Percentiles rank a stretch among this genome's conserved stretches.
phyloP scores from a whole-genome alignment of 2,797 vertebrate genomes.

The Lutra lutra region DNA sequence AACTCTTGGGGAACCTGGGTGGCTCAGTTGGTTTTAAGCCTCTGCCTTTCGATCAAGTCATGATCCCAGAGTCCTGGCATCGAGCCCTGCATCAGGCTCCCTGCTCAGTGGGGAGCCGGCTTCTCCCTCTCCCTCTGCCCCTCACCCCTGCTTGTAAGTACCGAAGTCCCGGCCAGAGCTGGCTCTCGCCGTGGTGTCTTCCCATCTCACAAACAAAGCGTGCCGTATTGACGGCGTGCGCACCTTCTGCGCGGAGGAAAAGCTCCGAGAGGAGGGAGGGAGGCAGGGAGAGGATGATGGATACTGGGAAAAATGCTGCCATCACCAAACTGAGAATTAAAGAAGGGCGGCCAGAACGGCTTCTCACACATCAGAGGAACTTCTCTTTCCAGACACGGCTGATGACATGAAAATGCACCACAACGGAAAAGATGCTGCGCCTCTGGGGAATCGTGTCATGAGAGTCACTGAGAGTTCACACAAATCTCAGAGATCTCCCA shows the following conservation, averaged over 20 bases:
- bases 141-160: not conserved
- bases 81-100: not conserved
- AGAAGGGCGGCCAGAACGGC: not conserved
- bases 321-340: not conserved
- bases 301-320: not conserved
- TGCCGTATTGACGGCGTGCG: not conserved
- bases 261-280: not conserved
- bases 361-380: not conserved
- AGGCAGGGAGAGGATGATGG: not conserved
- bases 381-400: not conserved
- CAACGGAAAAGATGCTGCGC: conserved; percentile 66
- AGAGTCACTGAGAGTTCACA: conserved; percentile 82
- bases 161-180: not conserved
- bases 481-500: conserved; percentile 71
- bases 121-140: not conserved
- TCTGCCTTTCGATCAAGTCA: not conserved
- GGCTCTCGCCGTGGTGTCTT: not conserved
- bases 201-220: not conserved
- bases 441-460: conserved; percentile 63
- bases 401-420: not conserved
- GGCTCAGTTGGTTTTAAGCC: not conserved
- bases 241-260: not conserved
- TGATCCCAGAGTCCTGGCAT: not conserved
- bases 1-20: not conserved
- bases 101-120: not conserved